Base-by-base conservation (phyloP, 2,797 vertebrate genomes). In the Mareca strepera region DNA sequence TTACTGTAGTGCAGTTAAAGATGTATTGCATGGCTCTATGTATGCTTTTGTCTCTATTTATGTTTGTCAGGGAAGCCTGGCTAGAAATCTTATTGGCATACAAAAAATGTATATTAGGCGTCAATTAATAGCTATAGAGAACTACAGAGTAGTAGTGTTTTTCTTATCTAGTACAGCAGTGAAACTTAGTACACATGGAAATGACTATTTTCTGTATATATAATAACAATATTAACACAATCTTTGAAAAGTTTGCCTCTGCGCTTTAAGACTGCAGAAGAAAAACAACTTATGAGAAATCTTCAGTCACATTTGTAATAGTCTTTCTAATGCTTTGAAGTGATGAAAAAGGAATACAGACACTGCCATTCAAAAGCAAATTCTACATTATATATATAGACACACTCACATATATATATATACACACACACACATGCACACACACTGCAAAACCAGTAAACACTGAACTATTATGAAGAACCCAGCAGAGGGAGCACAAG, bases 401-500 rank as follows among this genome's bases (percentile, higher is more conserved):
- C 1, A 7, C 2, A 9, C 7, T 41, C 41, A 21, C 1, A 11
- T 1, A 11, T 8, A 29, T 4, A 25, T 3, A 5, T 1, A 8
- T 1, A 8, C 1, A 8, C 13, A 4, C 18, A 1, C 26, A 4
- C 3, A 6, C 0, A 43, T 1, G 43, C 43, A 44, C 9, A 9
- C 43, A 23, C 4, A 26, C 50, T 50, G 50, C 13, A 17, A 4
- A 43, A 12, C 39, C 3, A 18, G 9, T 21, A 3, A 83, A 81
- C 59, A 46, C 37, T 82, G 17, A 58, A 50, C 31, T 85, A 68
- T 66, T 77, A 26, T 9, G 18, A 41, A 74, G 6, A 18, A 46
- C 82, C 83, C 96, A 88, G 95, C 74, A 96, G 96, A 97, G 95
- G 96, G 97, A 96, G 96, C 86, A 46, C 39, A 53, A 81, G 92